These are phyloP conservation scores for Pantala flavescens DNA, from an alignment of 1,140 invertebrate species.

Conservation along the genomic window DNA sequence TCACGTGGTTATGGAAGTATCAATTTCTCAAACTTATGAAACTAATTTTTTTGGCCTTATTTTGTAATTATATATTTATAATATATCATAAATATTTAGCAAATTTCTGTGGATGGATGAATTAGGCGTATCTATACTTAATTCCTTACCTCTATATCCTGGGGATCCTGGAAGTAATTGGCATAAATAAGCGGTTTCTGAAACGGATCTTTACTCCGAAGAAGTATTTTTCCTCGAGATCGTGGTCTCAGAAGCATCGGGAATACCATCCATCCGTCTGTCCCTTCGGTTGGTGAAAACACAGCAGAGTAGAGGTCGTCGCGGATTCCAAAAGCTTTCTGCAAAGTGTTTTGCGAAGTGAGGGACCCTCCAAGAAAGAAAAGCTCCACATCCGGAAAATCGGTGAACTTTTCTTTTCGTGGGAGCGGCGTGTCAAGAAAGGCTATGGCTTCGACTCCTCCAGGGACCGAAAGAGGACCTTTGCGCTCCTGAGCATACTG, in stretches of 20 bases:
- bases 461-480: conserved; percentile 64
- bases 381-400: conserved; percentile 64
- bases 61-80: no score
- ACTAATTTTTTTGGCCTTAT: no score
- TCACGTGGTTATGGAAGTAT: no score
- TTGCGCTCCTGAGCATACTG: conserved; percentile 41
- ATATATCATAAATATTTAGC: no score
- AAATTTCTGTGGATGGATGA: no score
- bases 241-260: conserved; percentile 62
- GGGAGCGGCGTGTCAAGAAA: conserved; percentile 49
- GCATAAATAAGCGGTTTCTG: conserved; percentile 70
- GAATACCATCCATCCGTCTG: conserved; percentile 50
- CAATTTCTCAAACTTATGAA: no score
- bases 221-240: conserved; percentile 56
- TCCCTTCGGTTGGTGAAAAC: conserved; percentile 39
- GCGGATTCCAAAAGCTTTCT: conserved; percentile 42
- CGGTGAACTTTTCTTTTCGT: conserved; percentile 37
- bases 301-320: conserved; percentile 41
- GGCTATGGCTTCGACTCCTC: conserved; percentile 66
- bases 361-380: conserved; percentile 48
- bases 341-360: conserved; percentile 40
- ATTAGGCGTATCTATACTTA: no score
- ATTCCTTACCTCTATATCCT: conserved; percentile 41
- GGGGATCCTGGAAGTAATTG: conserved; percentile 58
- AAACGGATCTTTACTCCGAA: conserved; percentile 56